These are phyloP conservation scores for Mastomys coucha DNA, from an alignment of 2,113 vertebrate species.

Conservation along the genomic window DNA sequence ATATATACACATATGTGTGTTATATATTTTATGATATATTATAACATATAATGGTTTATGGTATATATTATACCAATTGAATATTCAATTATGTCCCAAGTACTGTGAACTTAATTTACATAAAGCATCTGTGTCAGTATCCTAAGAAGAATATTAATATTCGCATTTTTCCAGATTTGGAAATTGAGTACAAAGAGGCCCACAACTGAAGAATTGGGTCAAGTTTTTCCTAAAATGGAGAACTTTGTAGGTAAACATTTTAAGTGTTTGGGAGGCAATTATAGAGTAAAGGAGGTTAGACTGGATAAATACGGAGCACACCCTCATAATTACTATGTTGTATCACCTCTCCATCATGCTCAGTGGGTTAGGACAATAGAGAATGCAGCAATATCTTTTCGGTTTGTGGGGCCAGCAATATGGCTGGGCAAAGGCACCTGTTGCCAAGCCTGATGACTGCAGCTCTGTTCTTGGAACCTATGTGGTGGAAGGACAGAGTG, in stretches of 20 bases:
- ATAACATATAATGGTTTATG: too few species aligned
- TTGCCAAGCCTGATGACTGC: background rate
- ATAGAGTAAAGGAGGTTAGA: background rate
- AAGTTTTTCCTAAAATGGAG: background rate
- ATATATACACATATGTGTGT: too few species aligned
- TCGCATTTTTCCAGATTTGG: constrained; percentile 13
- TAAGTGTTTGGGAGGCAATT: background rate
- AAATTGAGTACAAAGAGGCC: background rate
- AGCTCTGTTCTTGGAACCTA: background rate
- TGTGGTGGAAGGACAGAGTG: background rate
- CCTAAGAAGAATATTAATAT: constrained; percentile 20
- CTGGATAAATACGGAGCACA: background rate
- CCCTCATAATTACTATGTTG: background rate
- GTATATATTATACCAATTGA: background rate
- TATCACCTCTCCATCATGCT: background rate
- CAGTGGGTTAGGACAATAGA: background rate
- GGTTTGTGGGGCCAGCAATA: background rate
- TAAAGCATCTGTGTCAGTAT: constrained; percentile 19
- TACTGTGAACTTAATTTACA: background rate
- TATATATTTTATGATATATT: too few species aligned
- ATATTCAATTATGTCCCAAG: background rate
- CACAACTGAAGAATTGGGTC: background rate
- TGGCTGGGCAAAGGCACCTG: background rate
- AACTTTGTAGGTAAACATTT: background rate
- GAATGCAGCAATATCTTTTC: background rate